phyloP scores from a whole-genome alignment of 2,888 invertebrate species.

The Pocota personata region DNA sequence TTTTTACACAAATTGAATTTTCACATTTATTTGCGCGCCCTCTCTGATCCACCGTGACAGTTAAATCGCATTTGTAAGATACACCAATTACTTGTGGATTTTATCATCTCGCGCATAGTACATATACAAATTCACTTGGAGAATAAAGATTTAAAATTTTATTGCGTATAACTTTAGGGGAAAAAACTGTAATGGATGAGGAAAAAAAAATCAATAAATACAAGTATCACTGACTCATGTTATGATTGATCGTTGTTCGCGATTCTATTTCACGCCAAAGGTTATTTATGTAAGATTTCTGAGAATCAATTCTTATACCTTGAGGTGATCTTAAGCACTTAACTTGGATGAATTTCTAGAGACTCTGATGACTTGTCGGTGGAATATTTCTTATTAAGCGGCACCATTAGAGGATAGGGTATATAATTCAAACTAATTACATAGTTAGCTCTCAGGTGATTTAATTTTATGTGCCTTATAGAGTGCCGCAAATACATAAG shows the following conservation, averaged over 20 bases:
- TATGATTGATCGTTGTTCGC: conserved; percentile 1
- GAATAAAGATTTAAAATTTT: not conserved
- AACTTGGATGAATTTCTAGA: not conserved
- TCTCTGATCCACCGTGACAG: conserved; percentile 19
- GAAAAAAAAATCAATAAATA: not conserved
- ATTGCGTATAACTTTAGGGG: not conserved
- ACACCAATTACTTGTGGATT: not conserved
- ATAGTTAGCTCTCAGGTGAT: not conserved
- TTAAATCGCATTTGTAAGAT: conserved; percentile 13
- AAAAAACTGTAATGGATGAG: not conserved
- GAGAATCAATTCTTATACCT: not conserved
- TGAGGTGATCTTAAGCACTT: conserved; percentile 1
- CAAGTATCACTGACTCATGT: conserved; percentile 10
- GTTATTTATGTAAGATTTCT: conserved; percentile 6
- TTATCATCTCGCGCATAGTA: not conserved
- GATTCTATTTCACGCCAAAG: conserved; percentile 2
- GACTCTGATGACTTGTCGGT: conserved; percentile 1
- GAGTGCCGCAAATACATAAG: not conserved
- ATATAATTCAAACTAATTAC: not conserved
- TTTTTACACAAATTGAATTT: not conserved
- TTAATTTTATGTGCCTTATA: not conserved
- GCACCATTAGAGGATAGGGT: not conserved
- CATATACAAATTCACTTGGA: not conserved
- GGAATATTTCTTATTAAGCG: not conserved
- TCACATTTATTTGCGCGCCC: not conserved